phyloP scores from a whole-genome alignment of 2,888 invertebrate genomes.

The Pterostichus niger region DNA sequence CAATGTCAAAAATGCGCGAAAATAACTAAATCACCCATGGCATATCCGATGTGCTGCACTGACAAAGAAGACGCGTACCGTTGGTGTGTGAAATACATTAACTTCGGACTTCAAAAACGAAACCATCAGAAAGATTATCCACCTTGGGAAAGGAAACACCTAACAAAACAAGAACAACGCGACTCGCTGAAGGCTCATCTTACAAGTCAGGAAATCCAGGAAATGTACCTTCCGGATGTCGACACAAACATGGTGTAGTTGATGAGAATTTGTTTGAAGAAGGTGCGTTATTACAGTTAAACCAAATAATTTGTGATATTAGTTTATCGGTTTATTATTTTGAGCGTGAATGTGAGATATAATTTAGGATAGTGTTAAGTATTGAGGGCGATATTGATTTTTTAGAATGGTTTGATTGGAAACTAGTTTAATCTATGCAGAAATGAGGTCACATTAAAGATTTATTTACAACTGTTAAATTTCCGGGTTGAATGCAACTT shows the following conservation, averaged over 20 bases:
- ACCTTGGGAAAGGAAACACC: constrained; percentile 24
- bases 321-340: neutral
- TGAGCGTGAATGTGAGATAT: constrained; percentile 55
- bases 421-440: too few species aligned
- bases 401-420: too few species aligned
- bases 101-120: constrained; percentile 76
- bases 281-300: neutral
- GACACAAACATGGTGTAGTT: constrained; percentile 39
- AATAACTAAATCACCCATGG: constrained; percentile 80
- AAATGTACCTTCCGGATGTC: constrained; percentile 16
- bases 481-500: too few species aligned
- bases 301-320: constrained; percentile 29
- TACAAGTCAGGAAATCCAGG: neutral
- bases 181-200: neutral
- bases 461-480: too few species aligned
- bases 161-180: neutral
- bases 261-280: neutral
- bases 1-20: constrained; percentile 83
- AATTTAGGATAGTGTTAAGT: neutral
- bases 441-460: too few species aligned
- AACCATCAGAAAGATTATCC: constrained; percentile 16
- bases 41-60: constrained; percentile 82
- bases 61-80: constrained; percentile 79
- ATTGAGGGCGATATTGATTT: too few species aligned
- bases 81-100: constrained; percentile 81